Percentiles rank a stretch among this genome's conserved stretches.
phyloP scores from a whole-genome alignment of 2,113 vertebrate species.

The Abramis brama region DNA sequence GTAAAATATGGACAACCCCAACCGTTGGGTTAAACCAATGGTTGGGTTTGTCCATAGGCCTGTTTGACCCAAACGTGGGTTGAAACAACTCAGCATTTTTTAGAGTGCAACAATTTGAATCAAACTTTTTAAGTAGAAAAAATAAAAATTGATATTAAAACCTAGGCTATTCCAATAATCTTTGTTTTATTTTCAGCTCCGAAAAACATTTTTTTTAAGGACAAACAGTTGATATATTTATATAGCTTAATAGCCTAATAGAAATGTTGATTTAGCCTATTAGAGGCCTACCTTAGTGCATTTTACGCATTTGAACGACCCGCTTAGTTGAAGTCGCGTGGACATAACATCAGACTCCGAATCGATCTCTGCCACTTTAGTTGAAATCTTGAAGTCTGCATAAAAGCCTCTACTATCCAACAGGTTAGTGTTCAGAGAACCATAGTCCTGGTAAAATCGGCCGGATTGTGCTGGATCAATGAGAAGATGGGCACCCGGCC shows the following conservation, averaged over 20 bases:
- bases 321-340: slow-evolving; percentile 79
- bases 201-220: too few relatives aligned
- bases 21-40: too few relatives aligned
- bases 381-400: slow-evolving; percentile 71
- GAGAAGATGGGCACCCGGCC: slow-evolving; percentile 67
- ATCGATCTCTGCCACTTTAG: slow-evolving; percentile 80
- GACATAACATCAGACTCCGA: slow-evolving; percentile 84
- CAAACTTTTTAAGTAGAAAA: too few relatives aligned
- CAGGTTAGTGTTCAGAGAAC: slow-evolving; percentile 64
- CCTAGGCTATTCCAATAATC: too few relatives aligned
- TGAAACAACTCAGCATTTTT: too few relatives aligned
- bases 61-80: too few relatives aligned
- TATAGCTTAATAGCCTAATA: neutral
- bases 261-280: neutral
- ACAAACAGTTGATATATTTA: too few relatives aligned
- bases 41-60: too few relatives aligned
- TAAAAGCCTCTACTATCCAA: slow-evolving; percentile 64
- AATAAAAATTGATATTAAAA: too few relatives aligned
- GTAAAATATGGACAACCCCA: too few relatives aligned
- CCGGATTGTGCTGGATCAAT: slow-evolving; percentile 58
- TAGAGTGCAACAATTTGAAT: too few relatives aligned
- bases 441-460: slow-evolving; percentile 78
- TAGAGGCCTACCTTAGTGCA: slow-evolving; percentile 86
- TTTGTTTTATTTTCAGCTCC: too few relatives aligned
- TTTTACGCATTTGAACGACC: slow-evolving; percentile 92